Evolutionary conservation across 2,797 vertebrate genomes (phyloP), one percentile per base, ranked within the genome.

Genomic region (Gambusia yucatana): DNA sequence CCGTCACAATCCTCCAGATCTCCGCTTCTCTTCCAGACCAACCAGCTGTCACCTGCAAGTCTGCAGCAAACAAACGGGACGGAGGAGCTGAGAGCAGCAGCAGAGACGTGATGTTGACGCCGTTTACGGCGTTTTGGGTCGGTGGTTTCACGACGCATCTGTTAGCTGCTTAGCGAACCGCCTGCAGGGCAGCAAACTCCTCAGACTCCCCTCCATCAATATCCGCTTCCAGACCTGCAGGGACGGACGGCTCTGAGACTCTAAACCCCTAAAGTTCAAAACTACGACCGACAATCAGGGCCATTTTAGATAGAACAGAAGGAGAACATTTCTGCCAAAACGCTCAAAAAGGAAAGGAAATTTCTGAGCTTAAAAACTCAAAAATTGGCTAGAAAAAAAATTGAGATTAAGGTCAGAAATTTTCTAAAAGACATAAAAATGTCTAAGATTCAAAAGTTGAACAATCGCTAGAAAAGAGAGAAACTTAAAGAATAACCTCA

Each of bases 151-250:
- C 25, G 3, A 55, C 71, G 84, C 82, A 83, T 92, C 86, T 85
- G 88, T 82, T 89, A 90, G 83, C 87, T 91, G 89, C 87, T 89
- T 86, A 88, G 90, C 63, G 75, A 86, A 85, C 76, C 84, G 3
- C 41, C 76, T 44, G 55, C 67, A 41, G 82, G 77, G 88, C 83
- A 92, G 92, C 91, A 86, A 88, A 93, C 93, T 79, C 50, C 25
- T 76, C 43, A n/a, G 28, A 70, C 65, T 83, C 76, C 80, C 77
- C 67, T n/a, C n/a, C 41, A 20, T 48, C 72, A 52, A 50, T 22
- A 44, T 89, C 90, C 84, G 91, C 86, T 83, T 85, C 75, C 78
- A 78, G 83, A 77, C 84, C 63, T 85, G 57, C 11, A 2, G 47
- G 55, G 77, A 70, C 75, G 77, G 73, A 78, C 44, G 73, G 70